These are phyloP conservation scores for Acanthosepion pharaonis DNA, from an alignment of 2,888 invertebrate genomes.

Conservation along the genomic window DNA sequence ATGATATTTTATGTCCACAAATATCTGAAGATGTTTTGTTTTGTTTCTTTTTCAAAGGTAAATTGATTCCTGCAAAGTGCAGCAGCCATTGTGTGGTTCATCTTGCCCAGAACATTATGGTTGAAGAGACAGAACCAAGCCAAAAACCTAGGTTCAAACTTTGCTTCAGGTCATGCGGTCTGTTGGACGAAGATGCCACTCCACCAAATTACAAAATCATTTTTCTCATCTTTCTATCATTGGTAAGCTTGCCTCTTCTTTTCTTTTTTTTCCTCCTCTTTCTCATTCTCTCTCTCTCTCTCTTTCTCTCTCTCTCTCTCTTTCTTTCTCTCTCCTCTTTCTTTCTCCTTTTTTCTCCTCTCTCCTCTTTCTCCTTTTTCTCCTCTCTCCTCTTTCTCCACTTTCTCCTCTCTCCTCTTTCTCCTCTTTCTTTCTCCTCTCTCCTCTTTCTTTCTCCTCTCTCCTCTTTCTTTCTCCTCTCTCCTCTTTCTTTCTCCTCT, in stretches of 20 bases:
- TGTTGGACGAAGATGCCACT: constrained; percentile 61
- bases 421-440: background rate
- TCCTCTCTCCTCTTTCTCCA: too few species aligned
- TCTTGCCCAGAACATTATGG: background rate
- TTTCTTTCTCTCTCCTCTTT: too few species aligned
- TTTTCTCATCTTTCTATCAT: constrained; percentile 59
- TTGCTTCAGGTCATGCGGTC: constrained; percentile 55
- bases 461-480: too few species aligned
- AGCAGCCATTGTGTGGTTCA: background rate
- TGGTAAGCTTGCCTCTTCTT: constrained; percentile 55
- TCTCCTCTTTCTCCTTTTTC: background rate
- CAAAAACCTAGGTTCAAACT: constrained; percentile 50
- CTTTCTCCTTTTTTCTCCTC: too few species aligned
- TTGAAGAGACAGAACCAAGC: background rate
- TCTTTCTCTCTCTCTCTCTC: too few species aligned
- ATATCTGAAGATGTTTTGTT: background rate
- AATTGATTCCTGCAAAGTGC: background rate
- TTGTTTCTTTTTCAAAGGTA: background rate
- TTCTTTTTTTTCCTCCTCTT: too few species aligned
- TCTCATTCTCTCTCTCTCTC: too few species aligned
- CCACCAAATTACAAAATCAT: constrained; percentile 62
- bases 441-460: too few species aligned
- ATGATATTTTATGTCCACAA: background rate
- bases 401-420: too few species aligned
- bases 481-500: too few species aligned